These are phyloP conservation scores for Allacma fusca DNA, from an alignment of 2,888 invertebrate species.

Conservation along the genomic window DNA sequence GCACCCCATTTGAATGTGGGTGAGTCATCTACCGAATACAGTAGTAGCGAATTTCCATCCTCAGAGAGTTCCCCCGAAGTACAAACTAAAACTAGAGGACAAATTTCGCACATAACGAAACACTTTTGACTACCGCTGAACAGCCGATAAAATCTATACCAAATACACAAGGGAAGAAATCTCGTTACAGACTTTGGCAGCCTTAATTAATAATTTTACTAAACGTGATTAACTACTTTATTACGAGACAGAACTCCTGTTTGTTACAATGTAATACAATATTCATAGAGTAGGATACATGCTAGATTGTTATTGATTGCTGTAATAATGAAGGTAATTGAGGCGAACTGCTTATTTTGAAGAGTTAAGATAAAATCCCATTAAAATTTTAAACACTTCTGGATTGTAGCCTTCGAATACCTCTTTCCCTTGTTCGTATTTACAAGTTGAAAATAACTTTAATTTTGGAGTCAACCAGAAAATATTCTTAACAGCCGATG, in stretches of 20 bases:
- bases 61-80: background rate
- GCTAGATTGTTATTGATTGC: background rate
- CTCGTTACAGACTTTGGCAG: background rate
- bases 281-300: background rate
- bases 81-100: too few relatives aligned
- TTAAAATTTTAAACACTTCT: constrained; percentile 77
- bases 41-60: constrained; percentile 4
- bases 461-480: constrained; percentile 76
- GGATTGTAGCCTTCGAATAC: constrained; percentile 78
- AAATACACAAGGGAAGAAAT: background rate
- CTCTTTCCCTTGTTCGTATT: constrained; percentile 73
- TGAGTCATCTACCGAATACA: constrained; percentile 13
- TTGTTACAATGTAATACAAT: too few relatives aligned
- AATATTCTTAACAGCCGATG: constrained; percentile 73
- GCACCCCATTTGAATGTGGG: background rate
- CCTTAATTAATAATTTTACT: background rate
- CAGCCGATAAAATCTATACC: background rate
- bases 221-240: background rate
- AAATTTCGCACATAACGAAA: too few relatives aligned
- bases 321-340: background rate
- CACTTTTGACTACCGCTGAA: too few relatives aligned
- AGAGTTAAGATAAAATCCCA: constrained; percentile 74
- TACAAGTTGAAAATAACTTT: constrained; percentile 73
- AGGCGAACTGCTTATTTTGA: background rate
- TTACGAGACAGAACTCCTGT: background rate